phyloP scores from a whole-genome alignment of 2,113 vertebrate species.

The Tetraodon nigroviridis region DNA sequence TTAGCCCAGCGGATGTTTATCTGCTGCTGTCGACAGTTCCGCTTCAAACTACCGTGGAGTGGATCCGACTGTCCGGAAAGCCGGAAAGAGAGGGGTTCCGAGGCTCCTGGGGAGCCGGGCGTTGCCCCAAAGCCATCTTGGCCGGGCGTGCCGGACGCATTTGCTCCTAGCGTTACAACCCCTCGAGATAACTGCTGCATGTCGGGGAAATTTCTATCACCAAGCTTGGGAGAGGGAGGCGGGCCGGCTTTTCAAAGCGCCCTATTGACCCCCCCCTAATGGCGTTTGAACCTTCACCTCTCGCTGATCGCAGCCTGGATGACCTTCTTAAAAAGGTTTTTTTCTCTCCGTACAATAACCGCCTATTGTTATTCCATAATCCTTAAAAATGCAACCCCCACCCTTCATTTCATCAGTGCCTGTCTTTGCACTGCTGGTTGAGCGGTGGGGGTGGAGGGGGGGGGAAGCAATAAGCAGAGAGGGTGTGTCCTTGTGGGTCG shows the following conservation, averaged over 20 bases:
- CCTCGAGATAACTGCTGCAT: conserved; percentile 40
- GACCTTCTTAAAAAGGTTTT: no score
- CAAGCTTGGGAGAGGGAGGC: not conserved
- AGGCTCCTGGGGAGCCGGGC: no score
- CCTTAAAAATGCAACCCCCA: conserved; percentile 20
- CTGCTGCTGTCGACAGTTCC: conserved; percentile 17
- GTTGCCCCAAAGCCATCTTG: no score
- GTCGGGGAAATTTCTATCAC: conserved; percentile 54
- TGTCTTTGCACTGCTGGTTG: conserved; percentile 8
- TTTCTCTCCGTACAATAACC: not conserved
- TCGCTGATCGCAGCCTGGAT: not conserved
- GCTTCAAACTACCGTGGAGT: conserved; percentile 18
- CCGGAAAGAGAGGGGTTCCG: no score
- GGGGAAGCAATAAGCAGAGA: conserved; percentile 62
- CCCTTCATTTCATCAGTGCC: conserved; percentile 12
- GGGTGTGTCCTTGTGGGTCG: conserved; percentile 66
- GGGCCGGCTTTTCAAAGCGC: not conserved
- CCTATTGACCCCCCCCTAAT: conserved; percentile 15
- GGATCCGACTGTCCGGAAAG: not conserved
- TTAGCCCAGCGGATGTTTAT: conserved; percentile 49
- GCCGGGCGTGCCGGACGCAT: conserved; percentile 10
- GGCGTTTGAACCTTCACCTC: conserved; percentile 23
- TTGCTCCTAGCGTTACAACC: conserved; percentile 47
- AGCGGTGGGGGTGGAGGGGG: conserved; percentile 37
- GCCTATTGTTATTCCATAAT: conserved; percentile 25